These are phyloP conservation scores for Tuberolachnus salignus DNA, from an alignment of 2,888 invertebrate species.

Conservation along the genomic window DNA sequence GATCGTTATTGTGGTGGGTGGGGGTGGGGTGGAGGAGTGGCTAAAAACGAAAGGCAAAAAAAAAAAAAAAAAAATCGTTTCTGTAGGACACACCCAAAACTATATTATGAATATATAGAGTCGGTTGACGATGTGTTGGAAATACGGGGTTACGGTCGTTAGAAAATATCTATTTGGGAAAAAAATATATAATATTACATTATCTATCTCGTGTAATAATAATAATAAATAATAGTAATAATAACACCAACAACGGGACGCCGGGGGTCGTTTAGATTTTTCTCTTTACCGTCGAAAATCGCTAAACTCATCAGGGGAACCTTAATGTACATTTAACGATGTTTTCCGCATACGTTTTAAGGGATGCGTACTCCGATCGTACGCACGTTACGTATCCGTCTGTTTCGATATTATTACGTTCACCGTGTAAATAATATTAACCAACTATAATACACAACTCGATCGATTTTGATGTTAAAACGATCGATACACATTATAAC, in stretches of 20 bases:
- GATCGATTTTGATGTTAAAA: constrained; percentile 10
- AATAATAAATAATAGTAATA: not conserved
- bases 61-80: too few species aligned
- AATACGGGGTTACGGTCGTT: not conserved
- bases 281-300: constrained; percentile 17
- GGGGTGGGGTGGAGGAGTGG: too few species aligned
- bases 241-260: too few species aligned
- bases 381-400: not conserved
- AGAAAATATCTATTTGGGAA: not conserved
- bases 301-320: constrained; percentile 27
- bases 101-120: too few species aligned
- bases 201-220: not conserved
- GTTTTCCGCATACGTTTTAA: not conserved
- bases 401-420: not conserved
- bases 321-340: constrained; percentile 43
- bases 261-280: constrained; percentile 9
- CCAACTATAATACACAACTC: too few species aligned
- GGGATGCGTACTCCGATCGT: not conserved
- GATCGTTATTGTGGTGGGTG: too few species aligned
- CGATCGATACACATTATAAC: not conserved
- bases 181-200: not conserved
- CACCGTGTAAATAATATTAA: too few species aligned
- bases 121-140: not conserved
- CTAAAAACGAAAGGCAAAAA: too few species aligned
- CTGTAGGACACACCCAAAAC: too few species aligned